Evolutionary conservation across 1,140 invertebrate genomes (phyloP), one percentile per base, ranked within the genome.

Genomic region (Tenebrio molitor): DNA sequence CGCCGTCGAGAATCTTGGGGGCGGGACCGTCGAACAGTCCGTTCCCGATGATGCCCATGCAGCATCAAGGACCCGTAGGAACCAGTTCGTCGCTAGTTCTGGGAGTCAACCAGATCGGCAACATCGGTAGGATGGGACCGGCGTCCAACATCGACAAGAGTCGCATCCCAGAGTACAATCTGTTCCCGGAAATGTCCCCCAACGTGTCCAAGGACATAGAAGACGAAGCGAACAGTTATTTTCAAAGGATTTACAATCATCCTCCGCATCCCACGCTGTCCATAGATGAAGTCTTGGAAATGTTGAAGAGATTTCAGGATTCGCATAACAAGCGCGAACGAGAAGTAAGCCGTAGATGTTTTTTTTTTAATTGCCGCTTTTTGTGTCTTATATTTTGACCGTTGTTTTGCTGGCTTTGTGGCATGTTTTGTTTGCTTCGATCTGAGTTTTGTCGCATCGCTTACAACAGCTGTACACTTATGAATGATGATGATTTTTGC

Each of bases 171-270:
- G 86, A 87, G 69, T 78, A 79, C 39, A 82, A 78, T 79, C 82
- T 85, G 76, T 92, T 94, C 77, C 89, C 92, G 0, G 93, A 95
- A 72, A 89, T 93, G 69, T 84, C 88, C 69, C 88, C 89, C 75
- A 90, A 89, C 66, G 91, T 98, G 6, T 92, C 94, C 0, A 97
- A 97, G 83, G 97, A 99, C 80, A 95, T 99, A 10, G 97, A 99
- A 84, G 97, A 99, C 83, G 97, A 99, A 86, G 97, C 97, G 0
- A 99, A 99, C 82, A 93, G 95, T 34, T 99, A 98, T 80, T 99
- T 99, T 82, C 96, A 99, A 82, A 88, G 95, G 71, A 99, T 99
- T 77, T 99, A 99, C 85, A 99, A 98, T 84, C 96, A 97, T 86
- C 95, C 96, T 3, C 95, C 96, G 0, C 93, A 96, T 85, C 94